Evolutionary conservation across 2,888 invertebrate genomes (phyloP).

Genomic region (Spatulosminthurus flaviceps): DNA sequence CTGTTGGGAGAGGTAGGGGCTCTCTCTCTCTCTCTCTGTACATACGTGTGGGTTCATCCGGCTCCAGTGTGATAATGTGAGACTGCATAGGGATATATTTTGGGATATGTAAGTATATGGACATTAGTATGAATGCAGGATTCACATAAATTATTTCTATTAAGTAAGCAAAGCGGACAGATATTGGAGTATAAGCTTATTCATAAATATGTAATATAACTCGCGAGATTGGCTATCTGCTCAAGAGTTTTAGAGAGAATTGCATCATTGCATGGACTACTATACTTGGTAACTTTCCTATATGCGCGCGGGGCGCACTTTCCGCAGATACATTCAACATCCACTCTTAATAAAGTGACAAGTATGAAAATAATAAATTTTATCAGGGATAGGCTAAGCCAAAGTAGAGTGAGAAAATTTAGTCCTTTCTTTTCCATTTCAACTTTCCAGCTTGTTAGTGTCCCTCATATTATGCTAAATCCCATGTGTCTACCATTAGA

Average conservation of each 20-base stretch:
- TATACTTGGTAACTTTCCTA: too few species aligned
- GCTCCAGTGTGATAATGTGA: too few species aligned
- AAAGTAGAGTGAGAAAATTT: conserved; percentile 38
- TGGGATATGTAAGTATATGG: neutral
- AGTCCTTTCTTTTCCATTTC: neutral
- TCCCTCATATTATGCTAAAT: neutral
- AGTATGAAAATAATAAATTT: conserved; percentile 39
- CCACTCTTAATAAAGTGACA: neutral
- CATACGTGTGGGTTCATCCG: too few species aligned
- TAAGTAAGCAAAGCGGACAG: conserved; percentile 26
- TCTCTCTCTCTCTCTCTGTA: too few species aligned
- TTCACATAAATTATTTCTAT: conserved; percentile 33
- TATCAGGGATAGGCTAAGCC: conserved; percentile 32
- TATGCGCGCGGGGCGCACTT: too few species aligned
- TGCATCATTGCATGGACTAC: neutral
- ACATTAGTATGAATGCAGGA: conserved; percentile 15
- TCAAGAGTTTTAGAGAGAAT: neutral
- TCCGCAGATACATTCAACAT: too few species aligned
- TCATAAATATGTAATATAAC: conserved; percentile 2
- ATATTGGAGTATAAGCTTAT: neutral
- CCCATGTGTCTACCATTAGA: neutral
- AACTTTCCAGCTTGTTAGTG: neutral
- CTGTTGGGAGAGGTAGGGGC: neutral
- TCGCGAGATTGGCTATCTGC: neutral
- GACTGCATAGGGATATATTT: too few species aligned